Base-by-base conservation (phyloP, 2,888 invertebrate genomes). In the Podabrus alpinus region DNA sequence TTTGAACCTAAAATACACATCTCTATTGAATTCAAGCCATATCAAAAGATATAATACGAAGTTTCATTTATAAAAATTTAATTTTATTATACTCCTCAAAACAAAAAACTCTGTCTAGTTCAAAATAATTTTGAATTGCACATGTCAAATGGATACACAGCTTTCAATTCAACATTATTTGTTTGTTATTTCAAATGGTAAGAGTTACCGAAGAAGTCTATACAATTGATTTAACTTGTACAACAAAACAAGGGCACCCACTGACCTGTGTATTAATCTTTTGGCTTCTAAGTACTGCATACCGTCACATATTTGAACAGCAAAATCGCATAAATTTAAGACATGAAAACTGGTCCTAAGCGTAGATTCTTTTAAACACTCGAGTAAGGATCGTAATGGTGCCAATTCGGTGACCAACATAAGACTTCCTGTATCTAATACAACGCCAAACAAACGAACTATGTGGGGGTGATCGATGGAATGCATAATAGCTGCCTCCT, bases 401-500 rank as follows among this genome's bases (percentile, higher is more conserved):
- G 99, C 99, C 83, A 99, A 88, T 88, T 99, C 99, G 1, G 98
- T 98, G 9, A 97, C 88, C 77, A 88, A 81, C 88, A 88, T 88
- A 16, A 88, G 83, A 80, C 87, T 87, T 84, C 96, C 95, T 68
- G 97, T 93, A 84, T 98, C 97, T 73, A 99, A 89, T 3, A 98
- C 99, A 15, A 99, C 98, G 2, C 99, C 99, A 86, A 97, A 99
- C 74, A 99, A 89, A n/a, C 97, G 91, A 3, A 99, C 98, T 81
- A 99, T 97, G 86, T 97, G 96, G 76, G 97, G 96, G 86, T 99
- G 98, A 86, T 98, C 97, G 82, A 99, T 97, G 78, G 95, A 94
- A 87, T 99, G 98, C 98, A 99, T 98, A 79, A 98, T 97, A 11
- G 97, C 97, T 0, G 99, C 99, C 88, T 99, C 99, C 87, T 98